A percentile compares a stretch with the other conserved stretches of the same genome.
Conservation (phyloP, 2,113 vertebrate genomes). For the Carollia perspicillata region DNA sequence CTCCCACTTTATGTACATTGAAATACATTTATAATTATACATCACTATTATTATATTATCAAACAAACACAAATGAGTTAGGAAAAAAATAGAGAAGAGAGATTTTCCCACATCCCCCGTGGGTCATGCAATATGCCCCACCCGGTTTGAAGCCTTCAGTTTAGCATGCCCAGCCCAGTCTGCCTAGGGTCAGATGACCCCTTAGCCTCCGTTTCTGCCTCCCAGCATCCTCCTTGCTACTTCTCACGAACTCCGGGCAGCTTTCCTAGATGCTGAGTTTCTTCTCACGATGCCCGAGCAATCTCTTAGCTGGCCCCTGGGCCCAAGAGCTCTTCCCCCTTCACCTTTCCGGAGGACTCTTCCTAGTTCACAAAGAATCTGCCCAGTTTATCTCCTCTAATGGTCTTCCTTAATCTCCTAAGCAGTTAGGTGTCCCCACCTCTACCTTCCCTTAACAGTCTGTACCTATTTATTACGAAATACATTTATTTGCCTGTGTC, state of each 20-base stretch:
- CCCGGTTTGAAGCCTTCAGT: neutral
- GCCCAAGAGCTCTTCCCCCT: no score
- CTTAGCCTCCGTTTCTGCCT: neutral
- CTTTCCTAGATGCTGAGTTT: neutral
- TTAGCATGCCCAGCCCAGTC: neutral
- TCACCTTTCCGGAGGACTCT: neutral
- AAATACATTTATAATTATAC: neutral
- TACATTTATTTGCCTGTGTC: neutral
- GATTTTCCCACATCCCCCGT: neutral
- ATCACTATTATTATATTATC: neutral
- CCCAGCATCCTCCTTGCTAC: neutral
- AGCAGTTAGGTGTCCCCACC: neutral
- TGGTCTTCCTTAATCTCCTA: neutral
- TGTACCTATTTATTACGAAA: neutral
- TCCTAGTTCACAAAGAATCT: neutral
- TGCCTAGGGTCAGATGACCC: neutral
- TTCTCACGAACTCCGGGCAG: neutral
- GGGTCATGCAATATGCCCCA: neutral
- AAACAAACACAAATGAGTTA: neutral
- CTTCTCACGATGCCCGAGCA: fast-evolving
- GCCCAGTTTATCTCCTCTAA: neutral
- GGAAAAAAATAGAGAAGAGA: neutral
- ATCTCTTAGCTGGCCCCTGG: neutral
- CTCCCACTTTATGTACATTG: neutral
- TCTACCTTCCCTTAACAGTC: neutral